A percentile compares a stretch with the other conserved stretches of the same genome.
Evolutionary conservation across 1,140 invertebrate genomes (phyloP).

Genomic region (Neodiprion lecontei): DNA sequence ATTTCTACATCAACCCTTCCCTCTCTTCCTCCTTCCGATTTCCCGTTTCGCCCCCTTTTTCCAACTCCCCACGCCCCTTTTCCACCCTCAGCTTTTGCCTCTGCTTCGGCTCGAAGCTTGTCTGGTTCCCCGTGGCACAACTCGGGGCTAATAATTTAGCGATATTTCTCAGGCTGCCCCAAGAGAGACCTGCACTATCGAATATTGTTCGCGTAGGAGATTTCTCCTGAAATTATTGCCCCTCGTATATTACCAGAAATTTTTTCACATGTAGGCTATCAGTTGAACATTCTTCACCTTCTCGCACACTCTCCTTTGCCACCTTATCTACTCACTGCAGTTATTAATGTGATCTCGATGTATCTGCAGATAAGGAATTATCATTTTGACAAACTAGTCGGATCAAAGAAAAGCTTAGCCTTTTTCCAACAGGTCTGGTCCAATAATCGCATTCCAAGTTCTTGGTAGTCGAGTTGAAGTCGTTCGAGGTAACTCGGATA

Average conservation of each 20-base stretch:
- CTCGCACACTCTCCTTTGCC: too few relatives aligned
- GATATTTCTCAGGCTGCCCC: not conserved
- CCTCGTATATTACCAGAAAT: not conserved
- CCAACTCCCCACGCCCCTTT: not conserved
- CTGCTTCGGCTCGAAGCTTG: not conserved
- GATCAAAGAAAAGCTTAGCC: too few relatives aligned
- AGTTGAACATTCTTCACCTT: too few relatives aligned
- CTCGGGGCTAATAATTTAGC: constrained; percentile 4
- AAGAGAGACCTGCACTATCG: not conserved
- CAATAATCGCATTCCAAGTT: too few relatives aligned
- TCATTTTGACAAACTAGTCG: too few relatives aligned
- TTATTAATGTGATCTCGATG: too few relatives aligned
- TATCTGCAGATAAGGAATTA: too few relatives aligned
- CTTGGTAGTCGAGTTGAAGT: too few relatives aligned
- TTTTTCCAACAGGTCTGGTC: too few relatives aligned
- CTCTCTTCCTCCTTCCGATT: not conserved
- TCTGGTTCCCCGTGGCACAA: not conserved
- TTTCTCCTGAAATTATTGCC: not conserved
- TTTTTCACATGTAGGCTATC: not conserved
- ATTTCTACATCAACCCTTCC: constrained; percentile 5
- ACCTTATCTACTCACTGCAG: too few relatives aligned
- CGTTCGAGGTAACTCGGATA: too few relatives aligned
- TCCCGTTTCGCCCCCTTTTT: not conserved
- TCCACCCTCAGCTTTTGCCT: not conserved
- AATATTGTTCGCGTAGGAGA: not conserved